phyloP scores from a whole-genome alignment of 2,888 invertebrate genomes.

The Apocheima hispidaria region DNA sequence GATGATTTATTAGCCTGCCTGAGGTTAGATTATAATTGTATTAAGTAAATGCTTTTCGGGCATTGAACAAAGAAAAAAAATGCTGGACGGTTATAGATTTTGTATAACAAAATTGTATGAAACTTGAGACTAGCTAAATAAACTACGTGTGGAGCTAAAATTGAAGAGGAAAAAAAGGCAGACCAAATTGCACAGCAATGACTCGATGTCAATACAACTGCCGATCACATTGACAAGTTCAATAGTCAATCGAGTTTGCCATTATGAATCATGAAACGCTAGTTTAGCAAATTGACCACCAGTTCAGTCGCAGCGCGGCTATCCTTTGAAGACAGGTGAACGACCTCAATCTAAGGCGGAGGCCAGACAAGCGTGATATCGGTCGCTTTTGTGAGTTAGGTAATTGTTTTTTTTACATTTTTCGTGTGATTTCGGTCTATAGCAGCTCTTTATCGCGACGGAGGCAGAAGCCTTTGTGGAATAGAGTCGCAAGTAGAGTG shows the following conservation, averaged over 20 bases:
- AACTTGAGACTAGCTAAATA: too few relatives aligned
- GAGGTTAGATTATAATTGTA: too few relatives aligned
- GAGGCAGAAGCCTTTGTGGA: too few relatives aligned
- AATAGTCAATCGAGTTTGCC: neutral
- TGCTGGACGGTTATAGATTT: too few relatives aligned
- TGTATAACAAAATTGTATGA: too few relatives aligned
- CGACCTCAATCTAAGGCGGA: conserved; percentile 12
- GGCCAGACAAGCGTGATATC: conserved; percentile 16
- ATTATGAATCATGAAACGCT: conserved; percentile 1
- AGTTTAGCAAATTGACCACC: conserved; percentile 3
- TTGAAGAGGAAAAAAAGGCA: too few relatives aligned
- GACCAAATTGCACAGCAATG: neutral
- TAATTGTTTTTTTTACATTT: neutral
- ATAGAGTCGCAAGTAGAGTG: too few relatives aligned
- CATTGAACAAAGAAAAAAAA: too few relatives aligned
- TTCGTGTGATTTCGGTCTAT: neutral
- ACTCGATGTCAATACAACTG: neutral
- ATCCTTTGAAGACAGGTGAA: conserved; percentile 23
- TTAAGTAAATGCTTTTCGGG: too few relatives aligned
- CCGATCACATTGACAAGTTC: neutral
- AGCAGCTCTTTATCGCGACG: too few relatives aligned
- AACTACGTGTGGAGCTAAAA: too few relatives aligned
- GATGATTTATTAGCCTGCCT: too few relatives aligned
- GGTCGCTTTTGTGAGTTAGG: neutral
- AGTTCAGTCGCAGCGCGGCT: neutral